phyloP scores from a whole-genome alignment of 2,113 vertebrate genomes.

The Gambusia holbrooki region DNA sequence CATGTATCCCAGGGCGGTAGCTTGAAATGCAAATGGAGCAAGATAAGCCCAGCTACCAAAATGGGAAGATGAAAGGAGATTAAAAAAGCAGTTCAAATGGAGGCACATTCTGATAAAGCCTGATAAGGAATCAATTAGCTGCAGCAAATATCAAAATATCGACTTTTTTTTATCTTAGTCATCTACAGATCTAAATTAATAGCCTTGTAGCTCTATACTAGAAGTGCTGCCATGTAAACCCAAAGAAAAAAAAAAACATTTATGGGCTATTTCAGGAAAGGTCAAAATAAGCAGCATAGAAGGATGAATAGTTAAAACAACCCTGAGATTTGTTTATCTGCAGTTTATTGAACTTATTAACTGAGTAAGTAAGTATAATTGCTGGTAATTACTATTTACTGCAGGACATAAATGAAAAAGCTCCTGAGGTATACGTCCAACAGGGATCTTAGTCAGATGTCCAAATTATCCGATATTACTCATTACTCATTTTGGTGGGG shows the following conservation, averaged over 20 bases:
- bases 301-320: too few relatives aligned
- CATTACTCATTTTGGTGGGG: too few relatives aligned
- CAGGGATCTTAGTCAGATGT: too few relatives aligned
- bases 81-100: slow-evolving; percentile 40
- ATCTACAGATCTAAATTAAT: slow-evolving; percentile 39
- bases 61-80: slow-evolving; percentile 32
- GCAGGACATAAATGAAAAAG: too few relatives aligned
- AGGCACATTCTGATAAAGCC: slow-evolving; percentile 44
- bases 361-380: neutral
- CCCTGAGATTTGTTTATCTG: too few relatives aligned
- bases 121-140: slow-evolving; percentile 72
- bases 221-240: slow-evolving; percentile 25
- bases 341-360: too few relatives aligned
- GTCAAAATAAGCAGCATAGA: neutral
- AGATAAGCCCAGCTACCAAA: slow-evolving; percentile 38
- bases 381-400: neutral
- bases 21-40: slow-evolving; percentile 11
- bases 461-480: too few relatives aligned
- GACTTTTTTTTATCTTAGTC: slow-evolving; percentile 26
- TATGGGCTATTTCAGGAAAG: neutral
- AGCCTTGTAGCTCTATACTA: slow-evolving; percentile 1
- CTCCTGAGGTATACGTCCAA: too few relatives aligned
- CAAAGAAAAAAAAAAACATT: neutral
- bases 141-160: slow-evolving; percentile 23
- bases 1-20: slow-evolving; percentile 16